phyloP scores from a whole-genome alignment of 1,140 invertebrate species.

The Atopsyche davidsoni region DNA sequence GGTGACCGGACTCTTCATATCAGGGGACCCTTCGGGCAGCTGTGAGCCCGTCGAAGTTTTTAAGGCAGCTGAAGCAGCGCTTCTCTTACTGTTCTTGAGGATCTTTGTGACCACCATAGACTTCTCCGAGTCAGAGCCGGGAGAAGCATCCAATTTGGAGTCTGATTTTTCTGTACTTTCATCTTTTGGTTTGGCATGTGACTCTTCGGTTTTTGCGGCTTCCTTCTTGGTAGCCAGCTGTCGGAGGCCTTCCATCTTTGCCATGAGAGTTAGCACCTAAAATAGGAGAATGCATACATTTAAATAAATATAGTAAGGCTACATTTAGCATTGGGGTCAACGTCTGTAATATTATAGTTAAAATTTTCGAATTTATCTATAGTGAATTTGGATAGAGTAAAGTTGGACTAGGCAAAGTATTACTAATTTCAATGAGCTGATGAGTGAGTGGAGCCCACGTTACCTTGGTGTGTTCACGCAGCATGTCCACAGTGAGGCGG shows the following conservation, averaged over 20 bases:
- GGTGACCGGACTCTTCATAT: slow-evolving; percentile 18
- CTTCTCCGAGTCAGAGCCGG: not conserved
- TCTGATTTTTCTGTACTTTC: not conserved
- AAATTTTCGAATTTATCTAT: too few relatives aligned
- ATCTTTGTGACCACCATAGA: slow-evolving; percentile 21
- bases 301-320: too few relatives aligned
- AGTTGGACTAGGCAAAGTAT: too few relatives aligned
- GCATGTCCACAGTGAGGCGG: slow-evolving; percentile 75
- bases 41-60: not conserved
- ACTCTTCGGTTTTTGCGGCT: not conserved
- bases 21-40: not conserved
- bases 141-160: not conserved
- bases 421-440: too few relatives aligned
- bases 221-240: slow-evolving; percentile 35
- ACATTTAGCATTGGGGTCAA: too few relatives aligned
- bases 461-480: slow-evolving; percentile 66
- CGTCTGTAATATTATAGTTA: too few relatives aligned
- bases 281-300: slow-evolving; percentile 23
- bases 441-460: not conserved
- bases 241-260: slow-evolving; percentile 54
- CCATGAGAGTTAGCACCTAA: slow-evolving; percentile 61
- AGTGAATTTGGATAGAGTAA: too few relatives aligned
- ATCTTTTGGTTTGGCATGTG: not conserved
- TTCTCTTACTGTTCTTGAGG: slow-evolving; percentile 19
- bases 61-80: not conserved